Evolutionary conservation across 2,113 vertebrate genomes (phyloP).

Genomic region (Nesoenas mayeri): DNA sequence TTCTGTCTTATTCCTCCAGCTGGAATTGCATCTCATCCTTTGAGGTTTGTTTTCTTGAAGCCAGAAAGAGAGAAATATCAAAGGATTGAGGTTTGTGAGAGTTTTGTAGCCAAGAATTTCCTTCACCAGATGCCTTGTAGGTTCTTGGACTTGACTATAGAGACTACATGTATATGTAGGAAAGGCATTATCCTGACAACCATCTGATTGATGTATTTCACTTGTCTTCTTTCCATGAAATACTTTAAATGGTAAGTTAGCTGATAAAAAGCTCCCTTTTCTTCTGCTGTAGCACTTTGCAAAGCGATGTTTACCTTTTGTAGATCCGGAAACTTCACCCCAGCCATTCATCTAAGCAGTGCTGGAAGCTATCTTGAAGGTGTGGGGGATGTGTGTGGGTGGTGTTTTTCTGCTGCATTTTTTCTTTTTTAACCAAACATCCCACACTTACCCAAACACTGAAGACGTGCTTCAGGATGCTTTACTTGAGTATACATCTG

Average conservation of each 20-base stretch:
- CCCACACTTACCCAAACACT: background rate
- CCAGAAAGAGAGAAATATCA: background rate
- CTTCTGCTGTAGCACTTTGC: background rate
- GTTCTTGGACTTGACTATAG: background rate
- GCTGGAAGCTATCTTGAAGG: background rate
- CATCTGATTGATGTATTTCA: background rate
- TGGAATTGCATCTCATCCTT: background rate
- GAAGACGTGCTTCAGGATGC: background rate
- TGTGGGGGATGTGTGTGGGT: background rate
- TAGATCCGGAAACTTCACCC: background rate
- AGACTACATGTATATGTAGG: background rate
- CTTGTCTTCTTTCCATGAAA: background rate
- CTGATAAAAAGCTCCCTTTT: background rate
- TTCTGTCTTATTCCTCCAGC: background rate
- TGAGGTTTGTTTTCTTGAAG: background rate
- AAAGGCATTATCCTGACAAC: background rate
- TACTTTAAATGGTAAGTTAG: background rate
- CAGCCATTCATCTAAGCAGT: background rate
- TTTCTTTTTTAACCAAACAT: background rate
- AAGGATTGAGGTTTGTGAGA: background rate
- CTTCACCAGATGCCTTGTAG: background rate
- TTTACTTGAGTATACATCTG: background rate
- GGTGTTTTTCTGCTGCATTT: background rate
- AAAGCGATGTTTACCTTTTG: background rate
- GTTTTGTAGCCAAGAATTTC: background rate